phyloP scores from a whole-genome alignment of 2,888 invertebrate genomes.

The Xestobium rufovillosum region DNA sequence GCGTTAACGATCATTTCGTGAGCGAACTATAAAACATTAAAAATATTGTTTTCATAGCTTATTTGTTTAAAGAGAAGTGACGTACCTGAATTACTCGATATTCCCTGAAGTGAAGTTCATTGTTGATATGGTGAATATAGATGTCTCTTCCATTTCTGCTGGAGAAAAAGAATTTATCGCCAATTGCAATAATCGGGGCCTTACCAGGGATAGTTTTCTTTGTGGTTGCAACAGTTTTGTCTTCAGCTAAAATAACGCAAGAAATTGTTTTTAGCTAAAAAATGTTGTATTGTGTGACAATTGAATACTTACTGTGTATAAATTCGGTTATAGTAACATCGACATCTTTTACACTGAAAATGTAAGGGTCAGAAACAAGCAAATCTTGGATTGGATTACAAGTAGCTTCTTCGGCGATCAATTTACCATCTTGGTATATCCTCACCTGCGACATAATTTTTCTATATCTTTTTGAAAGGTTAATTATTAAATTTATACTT shows the following conservation, averaged over 20 bases:
- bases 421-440: slow-evolving; percentile 48
- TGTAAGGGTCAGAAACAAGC: slow-evolving; percentile 45
- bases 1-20: slow-evolving; percentile 45
- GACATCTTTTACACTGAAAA: slow-evolving; percentile 56
- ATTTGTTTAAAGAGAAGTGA: slow-evolving; percentile 4
- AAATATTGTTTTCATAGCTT: background rate
- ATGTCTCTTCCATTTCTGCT: slow-evolving; percentile 51
- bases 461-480: background rate
- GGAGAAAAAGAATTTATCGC: slow-evolving; percentile 45
- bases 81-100: no score
- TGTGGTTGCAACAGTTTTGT: slow-evolving; percentile 42
- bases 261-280: background rate
- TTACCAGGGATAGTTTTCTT: slow-evolving; percentile 50
- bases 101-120: slow-evolving; percentile 46
- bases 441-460: slow-evolving; percentile 42
- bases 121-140: slow-evolving; percentile 46
- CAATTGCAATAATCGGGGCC: slow-evolving; percentile 47
- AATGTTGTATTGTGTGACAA: no score
- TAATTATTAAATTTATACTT: no score
- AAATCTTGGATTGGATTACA: slow-evolving; percentile 60
- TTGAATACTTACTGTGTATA: no score
- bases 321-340: slow-evolving; percentile 56
- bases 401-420: slow-evolving; percentile 48
- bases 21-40: slow-evolving; percentile 35
- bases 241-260: slow-evolving; percentile 21